phyloP scores from a whole-genome alignment of 2,888 invertebrate species.

The Antheraea yamamai region DNA sequence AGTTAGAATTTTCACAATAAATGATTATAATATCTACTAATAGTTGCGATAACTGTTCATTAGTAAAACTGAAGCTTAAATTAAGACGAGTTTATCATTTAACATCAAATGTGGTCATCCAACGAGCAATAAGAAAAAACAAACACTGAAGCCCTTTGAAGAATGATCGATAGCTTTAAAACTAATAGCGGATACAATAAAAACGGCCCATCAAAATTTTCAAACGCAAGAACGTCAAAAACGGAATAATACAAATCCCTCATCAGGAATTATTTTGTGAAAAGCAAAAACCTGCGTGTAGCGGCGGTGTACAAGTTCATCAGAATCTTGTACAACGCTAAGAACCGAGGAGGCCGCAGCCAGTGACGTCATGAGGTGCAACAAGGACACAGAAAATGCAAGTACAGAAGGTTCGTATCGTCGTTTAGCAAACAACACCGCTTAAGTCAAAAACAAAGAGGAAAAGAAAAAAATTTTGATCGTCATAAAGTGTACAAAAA shows the following conservation, averaged over 20 bases:
- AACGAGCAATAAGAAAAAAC: not conserved
- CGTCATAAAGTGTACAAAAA: not conserved
- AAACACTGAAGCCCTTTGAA: not conserved
- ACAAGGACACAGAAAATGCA: not conserved
- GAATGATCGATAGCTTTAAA: slow-evolving; percentile 2
- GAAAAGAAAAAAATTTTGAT: too few species aligned
- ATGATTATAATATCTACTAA: too few species aligned
- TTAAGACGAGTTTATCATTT: not conserved
- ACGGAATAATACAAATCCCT: not conserved
- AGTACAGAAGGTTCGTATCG: not conserved
- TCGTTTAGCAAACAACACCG: too few species aligned
- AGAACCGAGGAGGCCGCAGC: not conserved
- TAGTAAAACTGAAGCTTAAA: too few species aligned
- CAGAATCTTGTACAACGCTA: not conserved
- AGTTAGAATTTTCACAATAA: too few species aligned
- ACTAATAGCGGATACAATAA: slow-evolving; percentile 3
- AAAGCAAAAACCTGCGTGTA: not conserved
- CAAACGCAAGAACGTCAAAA: not conserved
- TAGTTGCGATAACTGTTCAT: too few species aligned
- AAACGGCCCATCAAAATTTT: not conserved
- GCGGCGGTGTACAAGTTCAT: not conserved
- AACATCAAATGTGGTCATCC: not conserved
- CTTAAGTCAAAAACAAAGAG: not conserved
- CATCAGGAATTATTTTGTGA: slow-evolving; percentile 3
- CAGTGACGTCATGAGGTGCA: not conserved